phyloP scores from a whole-genome alignment of 2,888 invertebrate genomes.

The Thalpophila matura region DNA sequence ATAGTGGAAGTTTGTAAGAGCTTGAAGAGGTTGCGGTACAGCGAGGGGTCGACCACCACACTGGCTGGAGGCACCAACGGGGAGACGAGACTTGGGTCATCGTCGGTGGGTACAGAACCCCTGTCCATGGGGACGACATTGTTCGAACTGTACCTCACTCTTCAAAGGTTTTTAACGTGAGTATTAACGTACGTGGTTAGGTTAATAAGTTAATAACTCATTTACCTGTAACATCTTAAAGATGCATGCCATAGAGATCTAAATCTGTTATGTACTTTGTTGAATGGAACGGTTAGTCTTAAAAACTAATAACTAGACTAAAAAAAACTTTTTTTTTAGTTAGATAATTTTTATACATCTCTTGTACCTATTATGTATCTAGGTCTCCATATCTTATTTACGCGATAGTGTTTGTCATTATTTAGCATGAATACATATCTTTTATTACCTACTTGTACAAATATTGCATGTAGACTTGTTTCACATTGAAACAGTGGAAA shows the following conservation, averaged over 20 bases:
- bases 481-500: background rate
- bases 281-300: constrained; percentile 15
- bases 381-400: constrained; percentile 31
- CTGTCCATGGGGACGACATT: constrained; percentile 96
- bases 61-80: constrained; percentile 90
- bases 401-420: constrained; percentile 8
- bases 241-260: no score
- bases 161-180: constrained; percentile 96
- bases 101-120: constrained; percentile 91
- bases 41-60: constrained; percentile 81
- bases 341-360: constrained; percentile 16
- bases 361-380: constrained; percentile 17
- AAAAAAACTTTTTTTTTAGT: no score
- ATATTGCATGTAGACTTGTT: background rate
- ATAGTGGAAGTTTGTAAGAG: constrained; percentile 94
- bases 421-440: background rate
- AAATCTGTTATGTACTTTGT: constrained; percentile 10
- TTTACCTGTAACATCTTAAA: background rate
- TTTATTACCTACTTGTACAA: constrained; percentile 4
- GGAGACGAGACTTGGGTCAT: constrained; percentile 84
- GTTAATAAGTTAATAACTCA: no score
- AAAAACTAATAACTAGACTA: no score
- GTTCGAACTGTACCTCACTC: constrained; percentile 97
- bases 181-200: constrained; percentile 73
- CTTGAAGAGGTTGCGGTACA: constrained; percentile 92